Conservation (phyloP, 2,888 invertebrate genomes). For the Reticulitermes lucifugus region DNA sequence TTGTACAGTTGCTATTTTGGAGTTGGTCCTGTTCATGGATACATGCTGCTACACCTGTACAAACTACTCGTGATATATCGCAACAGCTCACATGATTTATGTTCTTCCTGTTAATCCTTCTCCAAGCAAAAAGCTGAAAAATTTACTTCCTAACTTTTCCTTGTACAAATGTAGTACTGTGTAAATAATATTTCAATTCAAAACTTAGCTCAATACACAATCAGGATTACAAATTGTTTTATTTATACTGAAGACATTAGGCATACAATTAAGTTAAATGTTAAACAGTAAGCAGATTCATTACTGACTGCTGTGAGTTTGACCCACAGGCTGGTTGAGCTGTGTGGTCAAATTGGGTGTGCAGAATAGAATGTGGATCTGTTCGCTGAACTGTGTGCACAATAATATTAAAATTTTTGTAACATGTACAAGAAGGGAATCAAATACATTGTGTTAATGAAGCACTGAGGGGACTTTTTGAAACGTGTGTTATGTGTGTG, state of each 20-base stretch:
- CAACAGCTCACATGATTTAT: no score
- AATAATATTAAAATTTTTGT: slow-evolving; percentile 10
- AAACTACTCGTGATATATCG: no score
- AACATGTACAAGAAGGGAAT: slow-evolving; percentile 21
- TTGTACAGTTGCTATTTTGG: no score
- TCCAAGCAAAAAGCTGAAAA: no score
- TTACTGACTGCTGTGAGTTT: neutral
- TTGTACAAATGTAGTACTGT: no score
- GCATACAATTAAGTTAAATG: slow-evolving; percentile 48
- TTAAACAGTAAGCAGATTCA: slow-evolving; percentile 7
- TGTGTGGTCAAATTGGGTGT: slow-evolving; percentile 3
- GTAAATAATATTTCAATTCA: no score
- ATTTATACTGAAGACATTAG: slow-evolving; percentile 46
- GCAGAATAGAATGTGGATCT: slow-evolving; percentile 16
- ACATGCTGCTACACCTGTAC: no score
- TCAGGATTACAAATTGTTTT: slow-evolving; percentile 49
- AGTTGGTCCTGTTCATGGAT: no score
- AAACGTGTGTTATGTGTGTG: neutral
- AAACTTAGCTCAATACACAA: neutral
- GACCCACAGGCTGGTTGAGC: neutral
- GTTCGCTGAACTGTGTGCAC: slow-evolving; percentile 19
- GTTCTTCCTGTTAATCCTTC: no score
- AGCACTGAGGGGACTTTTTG: slow-evolving; percentile 24
- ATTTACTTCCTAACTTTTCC: no score
- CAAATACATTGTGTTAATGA: slow-evolving; percentile 8